Conservation (phyloP, 2,797 vertebrate genomes). For the Pampus argenteus region DNA sequence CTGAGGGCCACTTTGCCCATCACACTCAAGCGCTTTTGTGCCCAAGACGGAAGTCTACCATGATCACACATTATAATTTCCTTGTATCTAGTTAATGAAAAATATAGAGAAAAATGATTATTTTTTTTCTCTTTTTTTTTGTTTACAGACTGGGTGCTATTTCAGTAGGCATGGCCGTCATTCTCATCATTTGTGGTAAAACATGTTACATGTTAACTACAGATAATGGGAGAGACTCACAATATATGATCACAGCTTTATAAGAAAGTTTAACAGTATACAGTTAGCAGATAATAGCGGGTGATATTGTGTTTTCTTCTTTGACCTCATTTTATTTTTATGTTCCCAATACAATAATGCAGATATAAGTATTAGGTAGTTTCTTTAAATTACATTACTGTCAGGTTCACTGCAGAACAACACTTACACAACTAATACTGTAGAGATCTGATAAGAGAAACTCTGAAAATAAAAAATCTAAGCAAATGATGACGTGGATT, state of each 20-base stretch:
- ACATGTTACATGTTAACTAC: conserved; percentile 2
- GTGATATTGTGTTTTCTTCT: background rate
- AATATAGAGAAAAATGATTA: conserved; percentile 47
- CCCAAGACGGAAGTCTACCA: conserved; percentile 61
- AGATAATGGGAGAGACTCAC: background rate
- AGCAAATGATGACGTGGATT: background rate
- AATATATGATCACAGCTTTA: background rate
- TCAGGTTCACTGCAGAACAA: background rate
- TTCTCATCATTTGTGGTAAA: background rate
- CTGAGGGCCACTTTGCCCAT: conserved; percentile 73
- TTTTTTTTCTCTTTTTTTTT: background rate
- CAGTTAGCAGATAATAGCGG: too few species aligned
- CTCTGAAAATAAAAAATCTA: background rate
- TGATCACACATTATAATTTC: conserved; percentile 49
- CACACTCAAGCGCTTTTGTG: conserved; percentile 79
- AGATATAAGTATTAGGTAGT: background rate
- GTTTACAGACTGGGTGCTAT: conserved; percentile 4
- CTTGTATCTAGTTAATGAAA: conserved; percentile 44
- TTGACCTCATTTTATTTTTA: background rate
- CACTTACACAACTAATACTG: too few species aligned
- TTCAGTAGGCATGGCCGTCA: background rate
- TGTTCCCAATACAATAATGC: background rate
- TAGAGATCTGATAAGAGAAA: background rate
- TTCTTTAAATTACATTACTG: background rate
- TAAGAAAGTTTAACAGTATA: background rate